These are phyloP conservation scores for Teleogryllus occipitalis DNA, from an alignment of 1,140 invertebrate species.

Conservation along the genomic window DNA sequence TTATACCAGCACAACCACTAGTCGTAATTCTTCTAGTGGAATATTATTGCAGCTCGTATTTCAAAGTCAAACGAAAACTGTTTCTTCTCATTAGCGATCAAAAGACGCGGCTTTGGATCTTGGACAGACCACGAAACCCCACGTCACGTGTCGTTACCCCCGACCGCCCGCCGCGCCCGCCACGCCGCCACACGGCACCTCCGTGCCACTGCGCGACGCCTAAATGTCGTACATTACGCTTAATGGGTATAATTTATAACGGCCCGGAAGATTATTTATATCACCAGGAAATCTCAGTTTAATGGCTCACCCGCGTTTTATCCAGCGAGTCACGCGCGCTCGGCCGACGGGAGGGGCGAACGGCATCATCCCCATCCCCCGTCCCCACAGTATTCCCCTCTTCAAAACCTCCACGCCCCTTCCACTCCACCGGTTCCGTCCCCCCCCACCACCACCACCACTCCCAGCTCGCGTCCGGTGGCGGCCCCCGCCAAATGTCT, in stretches of 20 bases:
- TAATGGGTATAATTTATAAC: conserved; percentile 1
- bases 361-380: not conserved
- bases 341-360: not conserved
- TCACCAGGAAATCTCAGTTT: not conserved
- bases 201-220: too few species aligned
- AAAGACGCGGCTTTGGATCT: too few species aligned
- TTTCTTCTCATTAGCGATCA: too few species aligned
- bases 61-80: too few species aligned
- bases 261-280: not conserved
- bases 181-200: not conserved
- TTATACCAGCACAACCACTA: too few species aligned
- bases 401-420: not conserved
- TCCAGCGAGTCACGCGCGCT: not conserved
- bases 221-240: conserved; percentile 4
- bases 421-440: not conserved
- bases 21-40: too few species aligned
- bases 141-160: too few species aligned
- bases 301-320: conserved; percentile 3
- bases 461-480: not conserved
- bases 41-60: too few species aligned
- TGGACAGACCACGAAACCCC: too few species aligned
- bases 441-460: too few species aligned
- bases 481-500: not conserved
- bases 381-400: too few species aligned
- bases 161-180: too few species aligned